Percentiles rank a stretch among this genome's conserved stretches.
These are phyloP conservation scores for Oreochromis niloticus DNA, from an alignment of 2,113 vertebrate genomes.

Conservation along the genomic window DNA sequence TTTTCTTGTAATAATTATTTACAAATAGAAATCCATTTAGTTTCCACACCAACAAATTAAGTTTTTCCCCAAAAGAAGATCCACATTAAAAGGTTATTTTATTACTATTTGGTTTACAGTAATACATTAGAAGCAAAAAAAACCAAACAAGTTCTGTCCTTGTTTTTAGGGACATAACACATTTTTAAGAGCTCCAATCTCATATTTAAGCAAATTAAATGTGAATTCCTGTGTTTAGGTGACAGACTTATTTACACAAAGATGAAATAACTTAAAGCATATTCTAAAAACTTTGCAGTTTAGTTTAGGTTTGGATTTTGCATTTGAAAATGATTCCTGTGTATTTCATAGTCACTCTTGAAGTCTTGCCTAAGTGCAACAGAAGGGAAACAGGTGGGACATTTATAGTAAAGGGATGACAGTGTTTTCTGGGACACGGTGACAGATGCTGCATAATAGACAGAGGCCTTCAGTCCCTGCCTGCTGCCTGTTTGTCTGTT, in stretches of 20 bases:
- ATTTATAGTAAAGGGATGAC: background rate
- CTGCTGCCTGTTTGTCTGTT: background rate
- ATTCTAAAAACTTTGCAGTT: background rate
- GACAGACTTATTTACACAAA: background rate
- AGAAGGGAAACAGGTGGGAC: background rate
- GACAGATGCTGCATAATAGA: background rate
- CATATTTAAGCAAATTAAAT: background rate
- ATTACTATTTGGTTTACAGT: background rate
- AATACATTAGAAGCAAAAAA: background rate
- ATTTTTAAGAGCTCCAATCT: background rate
- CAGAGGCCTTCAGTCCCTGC: conserved; percentile 1
- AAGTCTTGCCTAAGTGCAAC: background rate
- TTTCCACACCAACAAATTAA: background rate
- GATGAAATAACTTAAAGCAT: background rate
- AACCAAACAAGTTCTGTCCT: background rate
- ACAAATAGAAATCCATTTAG: background rate
- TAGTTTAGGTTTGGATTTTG: background rate
- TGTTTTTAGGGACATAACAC: background rate
- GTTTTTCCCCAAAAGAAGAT: background rate
- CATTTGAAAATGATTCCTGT: background rate
- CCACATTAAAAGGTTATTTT: background rate
- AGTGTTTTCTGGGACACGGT: background rate
- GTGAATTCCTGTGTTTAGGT: background rate
- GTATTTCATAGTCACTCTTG: background rate
- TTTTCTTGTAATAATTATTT: background rate